Evolutionary conservation across 2,888 invertebrate genomes (phyloP), one percentile per base, ranked within the genome.

Genomic region (Schrankia costaestrigalis): DNA sequence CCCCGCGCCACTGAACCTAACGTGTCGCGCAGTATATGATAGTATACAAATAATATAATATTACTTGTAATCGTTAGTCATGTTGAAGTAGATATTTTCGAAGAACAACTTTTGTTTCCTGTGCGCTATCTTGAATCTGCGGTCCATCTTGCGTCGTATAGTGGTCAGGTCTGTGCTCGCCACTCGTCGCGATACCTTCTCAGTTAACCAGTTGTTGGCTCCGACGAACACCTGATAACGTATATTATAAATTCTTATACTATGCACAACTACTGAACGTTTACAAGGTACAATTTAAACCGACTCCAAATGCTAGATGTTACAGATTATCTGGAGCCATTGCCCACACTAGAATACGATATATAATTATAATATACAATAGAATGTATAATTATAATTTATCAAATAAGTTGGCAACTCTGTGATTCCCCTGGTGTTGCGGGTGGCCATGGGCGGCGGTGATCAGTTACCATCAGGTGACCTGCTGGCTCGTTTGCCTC

Each of bases 31-130:
- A n/a, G n/a, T n/a, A n/a, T n/a, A n/a, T n/a, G n/a, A n/a, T n/a
- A n/a, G n/a, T n/a, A n/a, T n/a, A n/a, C n/a, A n/a, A n/a, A 25
- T 4, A 9, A 2, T 7, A 15, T 11, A 6, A 14, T 13, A 6
- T 25, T 41, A 71, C 71, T 50, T 60, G 46, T 55, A 75, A 14
- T 65, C 63, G 1, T 39, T 6, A 0, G 58, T 63, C 73, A 74
- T 74, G 27, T 67, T 63, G 10, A 43, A 30, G 41, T 62, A 71
- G 2, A 71, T 59, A 2, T 46, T 11, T 18, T 74, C 71, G 22
- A 76, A 75, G 47, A 63, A 65, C 3, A 31, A 12, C 2, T 55
- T 53, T 9, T 55, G 31, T 26, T 60, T 61, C 17, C 43, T 26
- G 11, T 41, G 17, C 6, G 69, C 45, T 3, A 73, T 46, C 13